Percentiles rank a stretch among this genome's conserved stretches.
Conservation (phyloP, 1,140 invertebrate genomes). For the Temnothorax longispinosus region DNA sequence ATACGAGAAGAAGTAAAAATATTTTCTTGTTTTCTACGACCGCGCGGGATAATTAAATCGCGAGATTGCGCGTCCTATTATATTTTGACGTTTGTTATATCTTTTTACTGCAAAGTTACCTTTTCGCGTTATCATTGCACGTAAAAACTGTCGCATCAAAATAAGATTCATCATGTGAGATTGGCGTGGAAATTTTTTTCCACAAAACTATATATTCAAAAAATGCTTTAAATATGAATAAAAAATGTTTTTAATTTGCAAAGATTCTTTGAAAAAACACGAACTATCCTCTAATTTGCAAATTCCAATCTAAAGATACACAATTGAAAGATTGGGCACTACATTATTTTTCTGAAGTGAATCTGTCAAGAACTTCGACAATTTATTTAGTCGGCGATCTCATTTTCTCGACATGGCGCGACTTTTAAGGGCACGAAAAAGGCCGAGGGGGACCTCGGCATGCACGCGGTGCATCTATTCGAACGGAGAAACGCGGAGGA, state of each 20-base stretch:
- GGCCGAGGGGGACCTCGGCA: not conserved
- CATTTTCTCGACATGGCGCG: conserved; percentile 28
- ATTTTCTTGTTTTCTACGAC: conserved; percentile 24
- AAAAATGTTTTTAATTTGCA: not conserved
- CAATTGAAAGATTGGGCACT: not conserved
- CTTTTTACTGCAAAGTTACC: not conserved
- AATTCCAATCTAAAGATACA: not conserved
- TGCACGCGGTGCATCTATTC: conserved; percentile 29
- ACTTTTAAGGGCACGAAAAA: conserved; percentile 42
- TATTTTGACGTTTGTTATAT: conserved; percentile 6
- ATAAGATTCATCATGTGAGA: conserved; percentile 13
- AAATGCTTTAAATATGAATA: not conserved
- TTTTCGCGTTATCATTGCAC: not conserved
- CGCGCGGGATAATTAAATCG: conserved; percentile 32
- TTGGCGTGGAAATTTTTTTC: not conserved
- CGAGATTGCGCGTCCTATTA: conserved; percentile 23
- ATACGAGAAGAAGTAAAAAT: conserved; percentile 40
- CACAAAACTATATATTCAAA: not conserved
- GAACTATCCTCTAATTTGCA: not conserved
- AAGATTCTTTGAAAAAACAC: not conserved
- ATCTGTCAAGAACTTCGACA: conserved; percentile 24
- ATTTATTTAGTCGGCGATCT: conserved; percentile 27
- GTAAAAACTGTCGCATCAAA: not conserved
- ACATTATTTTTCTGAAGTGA: not conserved
- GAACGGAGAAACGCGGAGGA: conserved; percentile 1